phyloP scores from a whole-genome alignment of 2,888 invertebrate genomes.

The Atethmia centrago region DNA sequence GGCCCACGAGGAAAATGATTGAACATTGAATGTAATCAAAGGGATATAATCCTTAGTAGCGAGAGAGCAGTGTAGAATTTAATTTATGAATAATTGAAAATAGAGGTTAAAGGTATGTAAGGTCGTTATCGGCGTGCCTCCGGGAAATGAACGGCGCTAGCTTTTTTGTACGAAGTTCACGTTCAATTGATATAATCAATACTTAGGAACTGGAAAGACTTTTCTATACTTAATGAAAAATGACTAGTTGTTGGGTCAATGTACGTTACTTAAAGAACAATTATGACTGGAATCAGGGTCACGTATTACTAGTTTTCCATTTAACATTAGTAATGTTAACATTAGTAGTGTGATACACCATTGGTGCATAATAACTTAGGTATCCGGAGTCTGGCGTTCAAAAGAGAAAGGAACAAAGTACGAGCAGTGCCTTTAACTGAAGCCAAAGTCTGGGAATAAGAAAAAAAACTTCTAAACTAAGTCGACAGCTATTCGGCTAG shows the following conservation, averaged over 20 bases:
- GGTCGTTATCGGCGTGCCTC: conserved; percentile 82
- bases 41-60: conserved; percentile 75
- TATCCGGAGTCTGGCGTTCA: no score
- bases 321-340: no score
- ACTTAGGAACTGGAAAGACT: conserved; percentile 50
- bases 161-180: conserved; percentile 77
- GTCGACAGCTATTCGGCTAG: neutral
- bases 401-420: conserved; percentile 11
- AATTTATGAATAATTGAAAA: conserved; percentile 88
- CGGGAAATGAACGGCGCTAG: conserved; percentile 82
- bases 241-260: conserved; percentile 2
- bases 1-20: conserved; percentile 74
- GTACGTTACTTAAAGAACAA: neutral
- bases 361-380: no score
- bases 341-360: no score
- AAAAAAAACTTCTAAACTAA: neutral
- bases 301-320: neutral
- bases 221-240: conserved; percentile 15
- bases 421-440: conserved; percentile 4
- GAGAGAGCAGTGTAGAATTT: conserved; percentile 77
- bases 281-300: neutral
- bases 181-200: conserved; percentile 75
- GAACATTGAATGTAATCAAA: conserved; percentile 79
- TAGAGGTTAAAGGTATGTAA: conserved; percentile 84
- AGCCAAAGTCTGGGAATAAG: conserved; percentile 1